These are phyloP conservation scores for Virgularia gustaviana DNA, from an alignment of 92 coral and sea anemone species.

Conservation along the genomic window DNA sequence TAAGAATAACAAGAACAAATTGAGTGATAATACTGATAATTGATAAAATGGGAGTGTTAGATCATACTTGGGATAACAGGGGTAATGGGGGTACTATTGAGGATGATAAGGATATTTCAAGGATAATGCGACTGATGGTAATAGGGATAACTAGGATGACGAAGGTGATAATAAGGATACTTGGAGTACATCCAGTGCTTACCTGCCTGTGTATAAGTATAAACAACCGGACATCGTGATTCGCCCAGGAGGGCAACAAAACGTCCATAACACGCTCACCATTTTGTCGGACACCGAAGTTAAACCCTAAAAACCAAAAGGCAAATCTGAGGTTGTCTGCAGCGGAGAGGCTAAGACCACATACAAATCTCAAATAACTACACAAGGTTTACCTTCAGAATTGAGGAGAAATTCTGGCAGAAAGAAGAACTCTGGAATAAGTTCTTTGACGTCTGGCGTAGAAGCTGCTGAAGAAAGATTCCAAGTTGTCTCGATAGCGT, in stretches of 20 bases:
- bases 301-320: conserved; percentile 59
- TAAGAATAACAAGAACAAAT: too few relatives aligned
- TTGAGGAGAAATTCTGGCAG: conserved; percentile 91
- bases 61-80: too few relatives aligned
- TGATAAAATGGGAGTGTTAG: too few relatives aligned
- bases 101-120: too few relatives aligned
- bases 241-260: conserved; percentile 82
- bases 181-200: too few relatives aligned
- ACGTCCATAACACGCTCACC: conserved; percentile 91
- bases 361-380: too few relatives aligned
- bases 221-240: conserved; percentile 70
- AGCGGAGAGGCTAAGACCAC: too few relatives aligned
- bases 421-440: conserved; percentile 94
- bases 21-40: too few relatives aligned
- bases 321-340: background rate
- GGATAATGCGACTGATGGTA: too few relatives aligned
- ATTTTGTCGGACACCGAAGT: conserved; percentile 89
- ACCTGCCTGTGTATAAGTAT: conserved; percentile 85
- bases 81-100: too few relatives aligned
- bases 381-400: conserved; percentile 93
- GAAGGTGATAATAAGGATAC: too few relatives aligned
- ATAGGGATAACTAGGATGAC: too few relatives aligned
- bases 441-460: conserved; percentile 92
- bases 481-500: conserved; percentile 97
- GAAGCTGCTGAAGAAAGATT: conserved; percentile 91